A percentile compares a stretch with the other conserved stretches of the same genome.
Evolutionary conservation across 1,140 invertebrate species (phyloP).

Genomic region (Bombus confusus): DNA sequence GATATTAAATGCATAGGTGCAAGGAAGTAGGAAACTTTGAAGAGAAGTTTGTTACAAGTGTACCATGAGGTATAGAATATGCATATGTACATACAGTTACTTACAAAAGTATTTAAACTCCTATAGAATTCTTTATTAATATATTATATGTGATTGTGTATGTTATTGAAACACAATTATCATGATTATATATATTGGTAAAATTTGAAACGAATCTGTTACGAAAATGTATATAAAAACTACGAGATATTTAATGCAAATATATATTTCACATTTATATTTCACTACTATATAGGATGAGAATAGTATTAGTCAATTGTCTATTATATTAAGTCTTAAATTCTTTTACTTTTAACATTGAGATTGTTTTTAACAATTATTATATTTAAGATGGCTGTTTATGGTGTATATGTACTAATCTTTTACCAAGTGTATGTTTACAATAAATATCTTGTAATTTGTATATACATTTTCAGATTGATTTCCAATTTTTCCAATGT

Average conservation of each 20-base stretch:
- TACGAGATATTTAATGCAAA: not conserved
- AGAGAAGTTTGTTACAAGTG: not conserved
- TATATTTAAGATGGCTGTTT: not conserved
- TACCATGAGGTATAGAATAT: not conserved
- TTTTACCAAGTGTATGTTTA: not conserved
- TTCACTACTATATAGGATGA: too few species aligned
- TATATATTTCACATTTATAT: not conserved
- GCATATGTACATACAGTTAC: too few species aligned
- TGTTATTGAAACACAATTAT: not conserved
- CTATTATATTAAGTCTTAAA: not conserved
- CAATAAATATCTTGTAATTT: not conserved
- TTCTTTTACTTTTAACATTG: not conserved
- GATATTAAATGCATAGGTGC: slow-evolving; percentile 10
- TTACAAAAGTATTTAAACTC: not conserved
- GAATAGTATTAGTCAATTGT: not conserved
- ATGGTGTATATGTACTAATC: not conserved
- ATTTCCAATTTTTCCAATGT: not conserved
- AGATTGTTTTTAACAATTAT: not conserved
- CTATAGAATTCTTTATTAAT: not conserved
- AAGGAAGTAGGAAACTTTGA: not conserved
- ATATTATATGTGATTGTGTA: not conserved
- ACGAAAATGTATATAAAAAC: not conserved
- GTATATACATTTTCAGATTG: not conserved
- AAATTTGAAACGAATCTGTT: not conserved
- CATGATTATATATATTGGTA: not conserved